These are phyloP conservation scores for Bombylius major DNA, from an alignment of 2,888 invertebrate species.

Conservation along the genomic window DNA sequence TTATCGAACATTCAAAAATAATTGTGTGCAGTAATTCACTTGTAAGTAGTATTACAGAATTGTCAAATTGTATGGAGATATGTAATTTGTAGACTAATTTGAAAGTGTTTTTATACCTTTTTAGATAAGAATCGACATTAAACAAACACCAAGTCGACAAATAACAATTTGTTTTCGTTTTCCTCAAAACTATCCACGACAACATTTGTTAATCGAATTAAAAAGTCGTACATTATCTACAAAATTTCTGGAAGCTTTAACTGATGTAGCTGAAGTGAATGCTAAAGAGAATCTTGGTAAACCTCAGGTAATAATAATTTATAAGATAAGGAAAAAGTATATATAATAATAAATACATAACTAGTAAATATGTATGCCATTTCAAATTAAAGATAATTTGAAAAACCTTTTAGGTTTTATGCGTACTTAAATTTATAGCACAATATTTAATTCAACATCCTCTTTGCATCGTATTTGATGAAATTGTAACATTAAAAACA, in stretches of 20 bases:
- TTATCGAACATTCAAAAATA: constrained; percentile 47
- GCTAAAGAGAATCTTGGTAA: constrained; percentile 45
- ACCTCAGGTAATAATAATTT: constrained; percentile 36
- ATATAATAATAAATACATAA: background rate
- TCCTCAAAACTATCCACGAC: constrained; percentile 47
- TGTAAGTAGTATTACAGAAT: constrained; percentile 28
- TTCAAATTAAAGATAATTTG: background rate
- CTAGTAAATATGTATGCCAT: background rate
- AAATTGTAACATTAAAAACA: constrained; percentile 48
- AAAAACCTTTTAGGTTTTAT: constrained; percentile 37
- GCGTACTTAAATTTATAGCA: constrained; percentile 45
- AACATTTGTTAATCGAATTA: constrained; percentile 48
- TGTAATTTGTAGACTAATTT: background rate
- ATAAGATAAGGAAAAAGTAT: too few species aligned
- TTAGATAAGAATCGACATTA: constrained; percentile 46
- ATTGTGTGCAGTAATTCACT: constrained; percentile 51
- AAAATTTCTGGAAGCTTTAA: constrained; percentile 47
- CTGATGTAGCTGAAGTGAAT: constrained; percentile 48
- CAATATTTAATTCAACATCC: constrained; percentile 57
- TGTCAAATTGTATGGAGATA: background rate
- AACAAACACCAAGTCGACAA: constrained; percentile 47
- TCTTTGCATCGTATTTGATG: constrained; percentile 57
- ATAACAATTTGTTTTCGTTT: constrained; percentile 54
- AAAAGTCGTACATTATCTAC: constrained; percentile 56
- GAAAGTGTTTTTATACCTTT: background rate